Base-by-base conservation (phyloP, 2,797 vertebrate genomes). In the Chelmon rostratus region DNA sequence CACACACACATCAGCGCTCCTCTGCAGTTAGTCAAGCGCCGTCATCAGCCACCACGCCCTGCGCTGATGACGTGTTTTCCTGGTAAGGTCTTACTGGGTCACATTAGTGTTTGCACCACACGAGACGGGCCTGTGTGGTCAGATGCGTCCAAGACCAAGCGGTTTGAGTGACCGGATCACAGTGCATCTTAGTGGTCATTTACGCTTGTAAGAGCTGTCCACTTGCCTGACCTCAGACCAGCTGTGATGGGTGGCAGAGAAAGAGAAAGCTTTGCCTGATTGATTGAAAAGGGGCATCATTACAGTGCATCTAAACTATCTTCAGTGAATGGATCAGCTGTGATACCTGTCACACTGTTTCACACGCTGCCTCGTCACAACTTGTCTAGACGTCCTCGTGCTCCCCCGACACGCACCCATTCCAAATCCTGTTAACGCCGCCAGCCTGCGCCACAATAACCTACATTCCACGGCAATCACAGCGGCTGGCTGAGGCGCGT, bases 381-480 rank as follows among this genome's bases (percentile, higher is more conserved):
- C 74, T 83, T 67, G 90, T 90, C 89, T 88, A 91, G 92, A 92
- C 86, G 31, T 86, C 75, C 82, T 77, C 82, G 37, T 58, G 69
- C 53, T 81, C 87, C 73, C 83, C 61, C 59, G 69, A 86, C 90
- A 87, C 25, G 9, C 86, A 78, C 56, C 75, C 79, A 57, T 65
- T 79, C 76, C 82, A 91, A 94, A 94, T 94, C 92, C 87, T 81
- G 91, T 94, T 93, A 93, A 79, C 77, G 42, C 53, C 23, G 44
- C 49, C 69, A 68, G 83, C 83, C 81, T 56, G 81, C 19, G 66
- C 86, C 81, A 89, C 85, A 88, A 89, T 92, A 91, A 92, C 93
- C 92, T 87, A 93, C 86, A 93, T 93, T 90, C 85, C 63, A 59
- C 85, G 83, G 85, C 87, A 89, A 87, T 89, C 91, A 79, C 78